These are phyloP conservation scores for Podargus strigoides DNA, from an alignment of 2,797 vertebrate genomes.

Conservation along the genomic window DNA sequence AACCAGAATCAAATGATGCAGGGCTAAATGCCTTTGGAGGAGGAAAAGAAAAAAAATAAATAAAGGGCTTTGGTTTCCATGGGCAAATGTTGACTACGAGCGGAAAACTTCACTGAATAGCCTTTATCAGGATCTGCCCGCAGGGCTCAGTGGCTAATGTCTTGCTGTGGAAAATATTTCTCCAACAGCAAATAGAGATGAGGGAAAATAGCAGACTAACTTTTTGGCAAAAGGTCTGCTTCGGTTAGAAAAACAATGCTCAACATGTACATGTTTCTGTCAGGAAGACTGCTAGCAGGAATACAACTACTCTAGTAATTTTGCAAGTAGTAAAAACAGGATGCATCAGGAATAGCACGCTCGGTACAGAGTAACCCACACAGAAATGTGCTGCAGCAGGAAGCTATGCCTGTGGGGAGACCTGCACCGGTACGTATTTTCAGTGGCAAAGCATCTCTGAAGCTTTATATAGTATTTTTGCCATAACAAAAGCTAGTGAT, in stretches of 20 bases:
- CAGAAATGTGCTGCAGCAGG: background rate
- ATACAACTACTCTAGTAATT: background rate
- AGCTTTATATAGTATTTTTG: background rate
- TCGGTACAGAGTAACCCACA: background rate
- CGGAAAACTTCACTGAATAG: background rate
- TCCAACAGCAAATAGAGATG: background rate
- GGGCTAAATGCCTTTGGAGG: background rate
- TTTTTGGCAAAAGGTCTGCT: background rate
- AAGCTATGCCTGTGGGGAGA: background rate
- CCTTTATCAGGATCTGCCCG: background rate
- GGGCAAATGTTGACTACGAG: background rate
- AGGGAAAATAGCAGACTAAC: background rate
- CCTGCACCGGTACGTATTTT: background rate
- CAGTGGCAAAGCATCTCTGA: background rate
- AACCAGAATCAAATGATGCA: background rate
- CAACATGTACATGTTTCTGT: background rate
- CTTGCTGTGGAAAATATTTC: constrained; percentile 33
- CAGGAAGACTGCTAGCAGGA: constrained; percentile 20
- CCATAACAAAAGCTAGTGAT: background rate
- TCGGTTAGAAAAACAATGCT: background rate
- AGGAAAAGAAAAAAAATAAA: background rate
- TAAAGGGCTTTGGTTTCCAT: background rate
- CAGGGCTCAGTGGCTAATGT: background rate
- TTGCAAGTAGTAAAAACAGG: background rate
- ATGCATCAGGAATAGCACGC: background rate